Percentiles rank a stretch among this genome's conserved stretches.
Conservation (phyloP, 2,888 invertebrate species). For the Parnassius orleans region DNA sequence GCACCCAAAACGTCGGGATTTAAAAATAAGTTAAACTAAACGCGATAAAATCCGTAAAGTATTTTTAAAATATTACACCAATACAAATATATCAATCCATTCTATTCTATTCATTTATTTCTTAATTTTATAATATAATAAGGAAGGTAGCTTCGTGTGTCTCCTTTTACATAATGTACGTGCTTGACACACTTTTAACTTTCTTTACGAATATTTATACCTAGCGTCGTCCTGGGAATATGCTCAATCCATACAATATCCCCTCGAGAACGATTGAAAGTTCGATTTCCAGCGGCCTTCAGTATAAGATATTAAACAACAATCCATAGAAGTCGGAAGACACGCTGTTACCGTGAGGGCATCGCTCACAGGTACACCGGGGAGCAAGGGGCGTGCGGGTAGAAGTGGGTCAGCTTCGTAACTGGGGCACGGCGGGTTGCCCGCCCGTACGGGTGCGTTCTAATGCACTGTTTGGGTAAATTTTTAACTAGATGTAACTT, state of each 20-base stretch:
- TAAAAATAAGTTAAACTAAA: no score
- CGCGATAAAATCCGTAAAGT: no score
- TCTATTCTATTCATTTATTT: no score
- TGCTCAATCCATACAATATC: background rate
- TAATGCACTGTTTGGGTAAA: slow-evolving; percentile 20
- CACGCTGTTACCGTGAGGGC: slow-evolving; percentile 7
- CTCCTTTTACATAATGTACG: no score
- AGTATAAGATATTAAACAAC: slow-evolving; percentile 20
- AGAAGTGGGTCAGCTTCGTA: slow-evolving; percentile 23
- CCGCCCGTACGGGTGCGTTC: slow-evolving; percentile 16
- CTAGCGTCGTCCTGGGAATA: no score
- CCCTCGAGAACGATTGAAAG: slow-evolving; percentile 8
- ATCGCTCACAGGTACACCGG: slow-evolving; percentile 16
- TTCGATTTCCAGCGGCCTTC: slow-evolving; percentile 9
- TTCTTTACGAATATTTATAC: no score
- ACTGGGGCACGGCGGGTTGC: slow-evolving; percentile 21
- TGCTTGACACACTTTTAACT: no score
- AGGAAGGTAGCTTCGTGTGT: no score
- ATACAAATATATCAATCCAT: no score
- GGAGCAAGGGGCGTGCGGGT: background rate
- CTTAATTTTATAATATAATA: no score
- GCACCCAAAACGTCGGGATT: no score
- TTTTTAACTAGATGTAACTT: slow-evolving; percentile 7
- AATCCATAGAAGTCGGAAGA: slow-evolving; percentile 20
- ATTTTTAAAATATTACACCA: no score